Base-by-base conservation (phyloP, 2,113 vertebrate genomes). In the Equus przewalskii region DNA sequence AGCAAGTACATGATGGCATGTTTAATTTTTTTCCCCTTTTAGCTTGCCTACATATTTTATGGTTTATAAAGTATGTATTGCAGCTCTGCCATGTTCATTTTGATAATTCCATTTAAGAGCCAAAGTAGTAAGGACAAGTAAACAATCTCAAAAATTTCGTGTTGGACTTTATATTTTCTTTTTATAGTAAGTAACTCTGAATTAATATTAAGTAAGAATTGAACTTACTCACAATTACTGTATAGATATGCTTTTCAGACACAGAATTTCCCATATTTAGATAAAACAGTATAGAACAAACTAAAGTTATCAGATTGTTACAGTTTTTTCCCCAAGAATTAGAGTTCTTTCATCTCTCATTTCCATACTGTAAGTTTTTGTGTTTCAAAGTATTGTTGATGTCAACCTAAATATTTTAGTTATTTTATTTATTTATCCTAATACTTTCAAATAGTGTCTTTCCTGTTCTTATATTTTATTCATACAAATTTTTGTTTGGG, bases 1-100 rank as follows among this genome's bases (percentile, higher is more conserved):
- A 99, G 99, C 99, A 99, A 99, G 99, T 99, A 99, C 99, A 99
- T 97, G 98, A 99, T 99, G 99, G 99, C 99, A 99, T 99, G 99
- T 99, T 99, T 99, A 96, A 98, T 98, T 99, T 98, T 98, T 98
- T 99, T 92, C 98, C 98, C 97, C 98, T 97, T 98, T 92, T 98
- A 98, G 98, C 98, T 98, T 99, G 98, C 97, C 98, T 98, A 99
- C 96, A 95, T 98, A 98, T 98, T 98, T 98, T 99, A 98, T 98
- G 96, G 94, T 99, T 98, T 98, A 98, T 98, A 89, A 98, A 98
- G 93, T 98, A 96, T 98, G 98, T 98, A 98, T 97, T 98, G 97
- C 98, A 98, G 97, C 98, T 98, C 79, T 97, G 97, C 98, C 98
- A 98, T 98, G 96, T 99, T 98, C 99, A 99, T 99, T 98, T 98